phyloP scores from a whole-genome alignment of 2,113 vertebrate genomes.

The Dromas ardeola region DNA sequence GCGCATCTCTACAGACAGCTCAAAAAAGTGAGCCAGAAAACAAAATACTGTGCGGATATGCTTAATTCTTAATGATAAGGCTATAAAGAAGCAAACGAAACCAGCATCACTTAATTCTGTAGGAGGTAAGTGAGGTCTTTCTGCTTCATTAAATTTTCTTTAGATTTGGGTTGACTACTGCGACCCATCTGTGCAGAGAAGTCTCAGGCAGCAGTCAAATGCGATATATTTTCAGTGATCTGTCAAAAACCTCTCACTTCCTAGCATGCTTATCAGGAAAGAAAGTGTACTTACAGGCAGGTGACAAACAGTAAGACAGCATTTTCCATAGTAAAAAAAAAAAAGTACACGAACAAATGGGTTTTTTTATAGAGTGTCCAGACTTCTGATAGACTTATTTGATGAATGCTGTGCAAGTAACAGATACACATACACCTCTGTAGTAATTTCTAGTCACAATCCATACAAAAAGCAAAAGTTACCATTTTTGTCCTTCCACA shows the following conservation, averaged over 20 bases:
- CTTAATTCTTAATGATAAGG: background rate
- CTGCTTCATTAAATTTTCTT: constrained; percentile 29
- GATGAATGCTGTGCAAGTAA: background rate
- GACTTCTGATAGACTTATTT: background rate
- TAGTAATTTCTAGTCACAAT: background rate
- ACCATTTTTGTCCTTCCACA: background rate
- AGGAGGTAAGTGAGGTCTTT: constrained; percentile 23
- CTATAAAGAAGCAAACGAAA: background rate
- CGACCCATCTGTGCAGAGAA: constrained; percentile 24
- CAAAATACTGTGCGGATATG: background rate
- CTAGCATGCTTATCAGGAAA: background rate
- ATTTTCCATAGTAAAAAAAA: background rate
- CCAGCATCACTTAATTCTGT: background rate
- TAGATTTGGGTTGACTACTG: constrained; percentile 13
- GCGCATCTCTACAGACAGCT: background rate
- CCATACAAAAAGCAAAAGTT: background rate
- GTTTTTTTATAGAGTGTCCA: background rate
- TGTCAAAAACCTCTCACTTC: constrained; percentile 24
- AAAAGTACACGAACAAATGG: rapidly evolving
- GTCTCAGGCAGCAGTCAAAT: constrained; percentile 36
- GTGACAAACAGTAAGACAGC: background rate
- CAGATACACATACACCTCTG: rapidly evolving
- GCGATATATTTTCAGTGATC: background rate
- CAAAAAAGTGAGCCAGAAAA: background rate
- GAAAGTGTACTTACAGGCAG: background rate